Evolutionary conservation across 2,113 vertebrate species (phyloP), one percentile per base, ranked within the genome.

Genomic region (Origma solitaria): DNA sequence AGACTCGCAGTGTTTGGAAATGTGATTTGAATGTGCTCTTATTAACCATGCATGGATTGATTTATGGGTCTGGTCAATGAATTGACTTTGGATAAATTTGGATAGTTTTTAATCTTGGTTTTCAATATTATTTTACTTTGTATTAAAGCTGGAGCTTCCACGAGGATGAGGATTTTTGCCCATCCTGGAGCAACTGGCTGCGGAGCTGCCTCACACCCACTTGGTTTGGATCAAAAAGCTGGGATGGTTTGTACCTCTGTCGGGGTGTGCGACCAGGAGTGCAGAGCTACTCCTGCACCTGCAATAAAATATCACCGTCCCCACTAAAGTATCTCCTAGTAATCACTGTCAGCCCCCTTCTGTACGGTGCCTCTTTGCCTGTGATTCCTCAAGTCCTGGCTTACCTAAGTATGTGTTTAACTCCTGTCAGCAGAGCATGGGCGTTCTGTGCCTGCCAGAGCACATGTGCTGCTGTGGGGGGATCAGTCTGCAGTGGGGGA

Each of bases 1-100:
- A 80, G 85, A 76, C 30, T 88, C 62, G 0, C 65, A 28, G 88
- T 73, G 75, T 79, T 89, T 92, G 86, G 61, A 91, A 84, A 56
- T 93, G 94, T 92, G 86, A 64, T 35, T 85, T 86, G 87, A 69
- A 90, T 79, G 82, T 94, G 88, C 92, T 94, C 88, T 96, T 82
- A 56, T 80, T 95, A 87, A 75, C 90, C 71, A 9, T 92, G 92
- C 66, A 79, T 92, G 90, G 87, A 91, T 83, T 66, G 85, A 82
- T 92, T 95, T 66, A 85, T 17, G 42, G 71, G 60, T 79, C 94
- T 94, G 91, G 82, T 80, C 60, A 45, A 73, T 95, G 78, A 79
- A 83, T 93, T 93, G 80, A 69, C 57, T 80, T 94, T 47, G 82
- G 89, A 60, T 83, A 83, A 70, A 88, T 88, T n/a, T 76, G 76